Evolutionary conservation across 1,140 invertebrate species (phyloP).

Genomic region (Anastatus disparis): DNA sequence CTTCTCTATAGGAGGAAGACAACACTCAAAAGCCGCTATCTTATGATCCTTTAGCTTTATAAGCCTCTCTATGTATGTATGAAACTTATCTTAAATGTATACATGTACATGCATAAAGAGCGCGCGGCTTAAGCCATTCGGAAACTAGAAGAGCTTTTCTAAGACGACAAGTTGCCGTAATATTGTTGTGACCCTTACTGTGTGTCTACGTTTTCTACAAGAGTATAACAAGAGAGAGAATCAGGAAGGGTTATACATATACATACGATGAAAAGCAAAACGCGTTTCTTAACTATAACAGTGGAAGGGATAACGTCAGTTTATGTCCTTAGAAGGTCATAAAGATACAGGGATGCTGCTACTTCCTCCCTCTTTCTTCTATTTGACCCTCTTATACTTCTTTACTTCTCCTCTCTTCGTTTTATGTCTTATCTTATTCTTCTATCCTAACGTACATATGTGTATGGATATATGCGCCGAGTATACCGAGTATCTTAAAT

Average conservation of each 20-base stretch:
- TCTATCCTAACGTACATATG: not conserved
- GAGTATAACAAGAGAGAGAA: too few species aligned
- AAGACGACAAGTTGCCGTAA: not conserved
- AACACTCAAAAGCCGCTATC: not conserved
- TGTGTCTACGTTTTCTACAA: not conserved
- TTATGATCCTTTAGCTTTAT: not conserved
- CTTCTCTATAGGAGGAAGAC: not conserved
- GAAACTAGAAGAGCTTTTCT: slow-evolving; percentile 8
- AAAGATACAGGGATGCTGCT: slow-evolving; percentile 50
- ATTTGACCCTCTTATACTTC: slow-evolving; percentile 4
- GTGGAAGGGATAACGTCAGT: slow-evolving; percentile 50
- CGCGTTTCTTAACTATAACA: slow-evolving; percentile 28
- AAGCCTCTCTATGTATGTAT: not conserved
- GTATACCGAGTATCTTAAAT: not conserved
- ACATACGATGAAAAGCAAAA: not conserved
- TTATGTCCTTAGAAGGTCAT: slow-evolving; percentile 49
- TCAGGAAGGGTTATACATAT: not conserved
- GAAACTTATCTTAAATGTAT: not conserved
- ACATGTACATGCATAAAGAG: too few species aligned
- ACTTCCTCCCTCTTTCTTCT: slow-evolving; percentile 13
- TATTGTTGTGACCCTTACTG: not conserved
- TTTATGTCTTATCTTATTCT: slow-evolving; percentile 5
- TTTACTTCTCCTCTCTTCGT: not conserved
- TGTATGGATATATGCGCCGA: too few species aligned
- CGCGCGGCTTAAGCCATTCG: not conserved